These are phyloP conservation scores for Apeltes quadracus DNA, from an alignment of 2,113 vertebrate genomes.

Conservation along the genomic window DNA sequence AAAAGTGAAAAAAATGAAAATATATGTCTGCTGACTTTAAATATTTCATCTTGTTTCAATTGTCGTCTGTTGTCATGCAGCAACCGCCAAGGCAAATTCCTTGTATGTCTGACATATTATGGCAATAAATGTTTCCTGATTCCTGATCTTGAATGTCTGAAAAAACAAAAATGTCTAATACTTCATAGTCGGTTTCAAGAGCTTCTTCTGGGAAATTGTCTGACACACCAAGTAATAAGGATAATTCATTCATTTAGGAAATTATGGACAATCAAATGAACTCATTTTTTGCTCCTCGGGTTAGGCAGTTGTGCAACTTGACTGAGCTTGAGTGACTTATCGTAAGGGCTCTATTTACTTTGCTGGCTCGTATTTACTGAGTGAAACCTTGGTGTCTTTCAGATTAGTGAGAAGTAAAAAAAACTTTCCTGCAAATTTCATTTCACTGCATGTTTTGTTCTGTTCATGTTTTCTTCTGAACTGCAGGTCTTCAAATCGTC, in stretches of 20 bases:
- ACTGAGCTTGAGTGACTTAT: not conserved
- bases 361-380: not conserved
- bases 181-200: not conserved
- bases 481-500: not conserved
- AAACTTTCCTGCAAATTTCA: not conserved
- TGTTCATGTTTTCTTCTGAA: not conserved
- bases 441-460: not conserved
- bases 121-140: no score
- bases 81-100: no score
- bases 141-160: not conserved
- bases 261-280: not conserved
- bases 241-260: not conserved
- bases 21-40: not conserved
- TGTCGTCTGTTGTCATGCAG: no score
- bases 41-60: not conserved
- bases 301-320: not conserved
- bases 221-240: not conserved
- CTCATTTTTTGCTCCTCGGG: not conserved
- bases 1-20: not conserved
- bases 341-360: not conserved
- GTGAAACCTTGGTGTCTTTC: not conserved
- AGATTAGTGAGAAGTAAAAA: not conserved
- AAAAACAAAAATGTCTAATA: not conserved
- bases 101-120: no score
- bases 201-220: not conserved